Percentiles rank a stretch among this genome's conserved stretches.
phyloP scores from a whole-genome alignment of 2,797 vertebrate genomes.

The Rhabdophis nuchalis region DNA sequence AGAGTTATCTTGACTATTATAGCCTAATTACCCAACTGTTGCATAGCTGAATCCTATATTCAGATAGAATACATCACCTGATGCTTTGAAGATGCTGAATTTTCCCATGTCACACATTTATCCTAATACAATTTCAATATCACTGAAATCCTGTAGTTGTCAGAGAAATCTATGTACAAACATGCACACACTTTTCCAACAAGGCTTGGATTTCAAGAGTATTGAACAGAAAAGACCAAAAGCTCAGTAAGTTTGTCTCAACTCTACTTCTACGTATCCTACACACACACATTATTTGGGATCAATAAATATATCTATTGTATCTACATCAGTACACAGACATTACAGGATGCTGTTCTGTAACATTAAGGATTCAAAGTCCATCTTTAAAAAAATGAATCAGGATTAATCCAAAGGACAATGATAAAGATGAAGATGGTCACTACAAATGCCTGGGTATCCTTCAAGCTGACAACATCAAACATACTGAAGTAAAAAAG shows the following conservation, averaged over 20 bases:
- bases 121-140: neutral
- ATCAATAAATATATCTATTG: neutral
- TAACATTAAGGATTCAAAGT: neutral
- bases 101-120: accelerated
- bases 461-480: neutral
- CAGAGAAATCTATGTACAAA: neutral
- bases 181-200: neutral
- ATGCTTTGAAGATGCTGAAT: neutral
- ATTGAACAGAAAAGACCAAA: neutral
- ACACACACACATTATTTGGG: neutral
- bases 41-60: constrained; percentile 25
- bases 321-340: neutral
- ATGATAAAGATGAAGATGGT: neutral
- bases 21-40: constrained; percentile 14
- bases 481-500: neutral
- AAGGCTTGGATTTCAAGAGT: neutral
- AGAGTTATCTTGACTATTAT: constrained; percentile 8
- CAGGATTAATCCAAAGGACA: neutral
- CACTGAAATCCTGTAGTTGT: neutral
- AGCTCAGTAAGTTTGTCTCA: neutral
- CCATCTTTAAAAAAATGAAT: neutral
- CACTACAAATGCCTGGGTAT: neutral
- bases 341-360: neutral
- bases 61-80: neutral
- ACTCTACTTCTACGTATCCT: neutral